Base-by-base conservation (phyloP, 2,888 invertebrate species). In the Malthinus flaveolus region DNA sequence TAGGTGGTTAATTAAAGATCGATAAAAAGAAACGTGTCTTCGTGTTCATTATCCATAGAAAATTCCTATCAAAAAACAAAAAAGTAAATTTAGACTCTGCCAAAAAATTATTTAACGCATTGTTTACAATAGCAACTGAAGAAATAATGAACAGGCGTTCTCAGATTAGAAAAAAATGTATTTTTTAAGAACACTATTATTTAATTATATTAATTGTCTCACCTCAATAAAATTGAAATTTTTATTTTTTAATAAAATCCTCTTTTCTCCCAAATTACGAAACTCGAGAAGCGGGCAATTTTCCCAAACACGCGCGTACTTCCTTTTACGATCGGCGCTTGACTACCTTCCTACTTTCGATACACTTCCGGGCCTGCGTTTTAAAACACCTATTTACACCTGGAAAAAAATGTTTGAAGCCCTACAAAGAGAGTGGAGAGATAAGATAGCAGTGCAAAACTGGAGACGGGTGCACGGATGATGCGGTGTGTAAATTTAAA, bases 1-100 rank as follows among this genome's bases (percentile, higher is more conserved):
- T n/a, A 60, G 60, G 60, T 60, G 60, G 34, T 42, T 49, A 55
- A 55, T 55, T 55, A 49, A 47, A 35, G 34, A 49, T 53, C 53
- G 53, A 53, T 53, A 51, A 31, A 6, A 15, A 42, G 39, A 42
- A 42, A 42, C 39, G 23, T 8, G 23, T 42, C 39, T 15, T 15
- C 39, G 23, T 8, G 23, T 42, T 23, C 13, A 42, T 15, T 42
- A 15, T 42, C 10, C n/a, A 37, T 37, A 13, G 15, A 12, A 37
- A 37, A 37, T 8, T 37, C 9, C 3, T 9, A 1, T 37, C 13
- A 11, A 37, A 12, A 37, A 12, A 12, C 12, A n/a, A n/a, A 23
- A 23, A 23, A 23, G 23, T 3, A 23, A 23, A 23, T 23, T 23
- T 23, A 3, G 5, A 23, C 2, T 23, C n/a, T 23, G 23, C 23